Evolutionary conservation across 2,888 invertebrate species (phyloP).

Genomic region (Heterodera filipjevi): DNA sequence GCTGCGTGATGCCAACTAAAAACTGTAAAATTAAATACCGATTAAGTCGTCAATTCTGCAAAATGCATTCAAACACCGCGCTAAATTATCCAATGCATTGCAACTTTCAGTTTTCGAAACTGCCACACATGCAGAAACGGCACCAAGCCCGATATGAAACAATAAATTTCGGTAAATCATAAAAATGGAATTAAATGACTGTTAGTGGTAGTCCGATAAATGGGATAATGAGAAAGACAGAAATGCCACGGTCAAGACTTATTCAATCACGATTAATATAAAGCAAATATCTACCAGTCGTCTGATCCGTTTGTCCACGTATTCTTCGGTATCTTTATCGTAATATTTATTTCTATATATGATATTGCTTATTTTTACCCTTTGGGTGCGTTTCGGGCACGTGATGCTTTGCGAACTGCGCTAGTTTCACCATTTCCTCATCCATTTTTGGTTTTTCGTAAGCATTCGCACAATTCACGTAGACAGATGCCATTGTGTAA

Average conservation of each 20-base stretch:
- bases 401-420: constrained; percentile 98
- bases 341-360: background rate
- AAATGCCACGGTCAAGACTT: no score
- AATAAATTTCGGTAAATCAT: background rate
- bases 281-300: constrained; percentile 19
- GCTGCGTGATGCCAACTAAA: no score
- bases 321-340: constrained; percentile 76
- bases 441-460: constrained; percentile 94
- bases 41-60: constrained; percentile 50
- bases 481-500: constrained; percentile 88
- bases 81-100: constrained; percentile 86
- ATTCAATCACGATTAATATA: no score
- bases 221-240: background rate
- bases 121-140: constrained; percentile 85
- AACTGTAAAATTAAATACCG: constrained; percentile 70
- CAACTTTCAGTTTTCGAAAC: constrained; percentile 89
- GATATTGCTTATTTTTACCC: background rate
- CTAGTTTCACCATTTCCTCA: constrained; percentile 94
- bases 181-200: background rate
- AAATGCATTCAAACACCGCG: constrained; percentile 66
- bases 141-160: constrained; percentile 74
- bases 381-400: constrained; percentile 77
- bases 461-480: constrained; percentile 94
- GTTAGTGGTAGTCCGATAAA: no score
- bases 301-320: constrained; percentile 66